Evolutionary conservation across 2,797 vertebrate species (phyloP).

Genomic region (Danio albolineatus): DNA sequence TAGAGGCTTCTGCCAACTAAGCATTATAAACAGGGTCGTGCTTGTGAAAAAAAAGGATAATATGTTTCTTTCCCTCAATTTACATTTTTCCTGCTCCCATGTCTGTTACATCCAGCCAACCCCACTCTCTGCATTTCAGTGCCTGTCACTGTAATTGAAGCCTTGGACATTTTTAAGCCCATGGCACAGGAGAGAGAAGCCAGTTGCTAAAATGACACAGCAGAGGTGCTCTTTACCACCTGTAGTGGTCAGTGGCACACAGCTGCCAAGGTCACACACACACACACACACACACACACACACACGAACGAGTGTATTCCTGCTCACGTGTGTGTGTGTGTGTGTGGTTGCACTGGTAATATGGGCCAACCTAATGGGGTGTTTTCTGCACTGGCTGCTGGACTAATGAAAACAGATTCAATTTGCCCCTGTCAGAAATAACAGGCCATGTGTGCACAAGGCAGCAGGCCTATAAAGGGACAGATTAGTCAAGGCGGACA

Average conservation of each 20-base stretch:
- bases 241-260: background rate
- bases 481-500: slow-evolving; percentile 18
- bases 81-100: background rate
- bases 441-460: slow-evolving; percentile 10
- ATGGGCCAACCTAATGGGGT: slow-evolving; percentile 32
- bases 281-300: background rate
- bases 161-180: background rate
- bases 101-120: background rate
- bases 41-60: background rate
- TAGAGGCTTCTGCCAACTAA: background rate
- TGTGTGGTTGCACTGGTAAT: slow-evolving; percentile 10
- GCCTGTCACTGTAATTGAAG: slow-evolving; percentile 12
- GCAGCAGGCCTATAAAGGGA: slow-evolving; percentile 30
- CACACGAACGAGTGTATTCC: too few species aligned
- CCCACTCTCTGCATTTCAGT: background rate
- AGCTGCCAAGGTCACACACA: background rate
- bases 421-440: slow-evolving; percentile 45
- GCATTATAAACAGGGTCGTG: background rate
- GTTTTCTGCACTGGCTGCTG: slow-evolving; percentile 28
- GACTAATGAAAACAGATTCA: slow-evolving; percentile 53
- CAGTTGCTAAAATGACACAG: slow-evolving; percentile 9
- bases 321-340: slow-evolving; percentile 2
- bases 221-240: slow-evolving; percentile 3
- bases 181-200: slow-evolving; percentile 22
- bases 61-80: background rate